Conservation (phyloP, 2,888 invertebrate species). For the Gymnosoma rotundatum region DNA sequence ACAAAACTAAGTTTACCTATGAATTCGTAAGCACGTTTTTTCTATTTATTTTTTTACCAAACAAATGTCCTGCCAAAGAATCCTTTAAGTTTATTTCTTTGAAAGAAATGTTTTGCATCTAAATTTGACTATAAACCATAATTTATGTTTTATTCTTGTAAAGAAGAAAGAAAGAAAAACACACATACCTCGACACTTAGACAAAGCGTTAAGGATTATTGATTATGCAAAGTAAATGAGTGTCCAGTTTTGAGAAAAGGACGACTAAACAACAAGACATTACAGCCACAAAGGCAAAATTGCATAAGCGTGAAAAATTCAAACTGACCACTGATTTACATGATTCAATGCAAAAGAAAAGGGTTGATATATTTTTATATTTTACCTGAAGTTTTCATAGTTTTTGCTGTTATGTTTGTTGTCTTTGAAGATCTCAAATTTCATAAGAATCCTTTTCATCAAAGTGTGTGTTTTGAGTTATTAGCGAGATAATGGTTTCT, state of each 20-base stretch:
- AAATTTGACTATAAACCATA: slow-evolving; percentile 81
- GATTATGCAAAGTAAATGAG: slow-evolving; percentile 80
- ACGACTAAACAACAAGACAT: slow-evolving; percentile 72
- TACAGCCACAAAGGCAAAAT: slow-evolving; percentile 70
- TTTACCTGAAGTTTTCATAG: slow-evolving; percentile 73
- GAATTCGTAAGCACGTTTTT: slow-evolving; percentile 70
- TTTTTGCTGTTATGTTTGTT: slow-evolving; percentile 47
- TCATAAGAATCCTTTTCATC: slow-evolving; percentile 70
- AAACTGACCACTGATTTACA: slow-evolving; percentile 72
- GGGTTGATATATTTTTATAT: slow-evolving; percentile 72
- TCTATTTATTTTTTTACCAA: neutral
- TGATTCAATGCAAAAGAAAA: slow-evolving; percentile 69
- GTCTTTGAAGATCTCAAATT: slow-evolving; percentile 70
- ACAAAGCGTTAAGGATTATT: slow-evolving; percentile 80
- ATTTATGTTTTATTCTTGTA: slow-evolving; percentile 78
- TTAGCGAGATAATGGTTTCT: slow-evolving; percentile 80
- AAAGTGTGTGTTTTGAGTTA: slow-evolving; percentile 80
- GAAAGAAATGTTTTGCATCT: slow-evolving; percentile 77
- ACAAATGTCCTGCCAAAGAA: slow-evolving; percentile 54
- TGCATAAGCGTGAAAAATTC: slow-evolving; percentile 73
- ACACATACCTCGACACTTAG: slow-evolving; percentile 65
- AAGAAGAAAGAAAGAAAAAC: slow-evolving; percentile 78
- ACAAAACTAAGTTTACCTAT: slow-evolving; percentile 53
- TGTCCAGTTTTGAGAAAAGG: slow-evolving; percentile 61
- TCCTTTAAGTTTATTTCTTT: slow-evolving; percentile 67